phyloP scores from a whole-genome alignment of 2,797 vertebrate species.

The Malurus leucopterus region DNA sequence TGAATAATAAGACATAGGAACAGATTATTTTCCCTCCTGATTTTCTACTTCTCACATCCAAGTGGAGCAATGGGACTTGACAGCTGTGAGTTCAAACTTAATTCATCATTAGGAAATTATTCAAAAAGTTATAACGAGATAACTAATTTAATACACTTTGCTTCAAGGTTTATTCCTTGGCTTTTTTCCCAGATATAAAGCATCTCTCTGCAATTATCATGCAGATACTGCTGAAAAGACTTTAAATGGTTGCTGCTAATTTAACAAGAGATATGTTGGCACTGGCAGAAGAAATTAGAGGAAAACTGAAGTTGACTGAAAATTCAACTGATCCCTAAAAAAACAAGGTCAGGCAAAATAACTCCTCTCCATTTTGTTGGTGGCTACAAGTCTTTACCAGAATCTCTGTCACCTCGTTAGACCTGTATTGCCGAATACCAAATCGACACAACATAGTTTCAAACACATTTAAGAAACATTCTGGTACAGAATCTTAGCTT shows the following conservation, averaged over 20 bases:
- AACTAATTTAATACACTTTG: conserved; percentile 77
- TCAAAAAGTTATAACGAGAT: conserved; percentile 73
- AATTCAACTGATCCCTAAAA: conserved; percentile 23
- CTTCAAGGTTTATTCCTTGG: conserved; percentile 77
- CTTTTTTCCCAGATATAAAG: conserved; percentile 71
- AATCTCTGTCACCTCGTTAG: neutral
- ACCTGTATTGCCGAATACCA: neutral
- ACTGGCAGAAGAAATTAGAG: conserved; percentile 25
- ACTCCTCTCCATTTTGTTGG: neutral
- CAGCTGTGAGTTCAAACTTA: conserved; percentile 64
- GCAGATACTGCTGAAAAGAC: conserved; percentile 71
- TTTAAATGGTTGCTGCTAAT: conserved; percentile 69
- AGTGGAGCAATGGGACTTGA: conserved; percentile 59
- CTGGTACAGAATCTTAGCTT: neutral
- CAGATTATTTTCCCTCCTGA: conserved; percentile 17
- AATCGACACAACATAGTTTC: neutral
- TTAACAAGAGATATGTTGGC: conserved; percentile 62
- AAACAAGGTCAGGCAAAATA: neutral
- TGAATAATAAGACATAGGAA: neutral
- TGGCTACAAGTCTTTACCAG: neutral
- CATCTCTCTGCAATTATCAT: conserved; percentile 69
- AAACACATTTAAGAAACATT: neutral
- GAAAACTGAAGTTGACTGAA: conserved; percentile 30
- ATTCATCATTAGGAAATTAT: conserved; percentile 69
- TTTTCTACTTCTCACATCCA: conserved; percentile 54